phyloP scores from a whole-genome alignment of 35 echinoderm and acorn worm species.

The Apostichopus californicus region DNA sequence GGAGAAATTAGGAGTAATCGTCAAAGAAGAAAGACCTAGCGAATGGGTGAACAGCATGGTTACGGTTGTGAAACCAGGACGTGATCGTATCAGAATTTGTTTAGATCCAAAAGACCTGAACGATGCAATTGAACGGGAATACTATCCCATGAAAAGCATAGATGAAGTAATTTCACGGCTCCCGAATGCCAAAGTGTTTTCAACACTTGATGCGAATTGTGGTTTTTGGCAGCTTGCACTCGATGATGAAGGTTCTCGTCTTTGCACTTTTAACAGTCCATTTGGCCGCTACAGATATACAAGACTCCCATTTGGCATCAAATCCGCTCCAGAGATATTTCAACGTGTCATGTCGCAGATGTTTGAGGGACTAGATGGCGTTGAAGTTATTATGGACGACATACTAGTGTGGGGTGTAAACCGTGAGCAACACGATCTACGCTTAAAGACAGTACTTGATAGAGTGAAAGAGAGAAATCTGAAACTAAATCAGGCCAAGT shows the following conservation, averaged over 20 bases:
- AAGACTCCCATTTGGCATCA: constrained; percentile 60
- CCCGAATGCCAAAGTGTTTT: constrained; percentile 42
- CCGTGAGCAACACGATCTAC: constrained; percentile 47
- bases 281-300: constrained; percentile 59
- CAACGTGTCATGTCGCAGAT: constrained; percentile 44
- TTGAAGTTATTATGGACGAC: constrained; percentile 51
- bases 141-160: constrained; percentile 60
- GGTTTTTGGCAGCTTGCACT: constrained; percentile 78
- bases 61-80: background rate
- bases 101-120: constrained; percentile 26
- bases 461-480: background rate
- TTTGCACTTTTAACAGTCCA: constrained; percentile 58
- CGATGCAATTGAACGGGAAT: constrained; percentile 24
- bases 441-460: background rate
- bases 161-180: constrained; percentile 53
- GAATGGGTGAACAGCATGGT: too few species aligned
- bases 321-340: constrained; percentile 25
- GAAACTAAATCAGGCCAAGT: background rate
- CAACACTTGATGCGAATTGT: constrained; percentile 58
- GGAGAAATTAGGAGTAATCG: too few species aligned
- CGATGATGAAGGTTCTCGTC: constrained; percentile 56
- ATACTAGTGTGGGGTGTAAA: constrained; percentile 16
- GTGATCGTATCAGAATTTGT: constrained; percentile 57
- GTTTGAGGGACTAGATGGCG: constrained; percentile 58
- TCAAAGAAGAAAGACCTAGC: too few species aligned